Evolutionary conservation across 2,113 vertebrate species (phyloP).

Genomic region (Mustela lutreola): DNA sequence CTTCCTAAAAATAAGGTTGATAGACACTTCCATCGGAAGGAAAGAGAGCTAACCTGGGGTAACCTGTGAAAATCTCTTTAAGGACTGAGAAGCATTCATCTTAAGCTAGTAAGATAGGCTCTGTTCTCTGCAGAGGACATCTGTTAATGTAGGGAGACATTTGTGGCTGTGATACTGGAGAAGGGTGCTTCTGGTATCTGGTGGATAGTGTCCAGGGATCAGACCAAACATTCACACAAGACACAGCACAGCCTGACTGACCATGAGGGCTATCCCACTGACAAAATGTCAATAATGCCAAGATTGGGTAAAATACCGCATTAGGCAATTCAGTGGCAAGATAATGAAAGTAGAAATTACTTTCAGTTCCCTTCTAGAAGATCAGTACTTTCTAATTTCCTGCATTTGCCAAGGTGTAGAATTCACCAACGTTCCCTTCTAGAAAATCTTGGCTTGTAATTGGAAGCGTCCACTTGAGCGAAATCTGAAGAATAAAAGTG

Average conservation of each 20-base stretch:
- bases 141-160: background rate
- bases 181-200: background rate
- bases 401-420: background rate
- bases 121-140: too few species aligned
- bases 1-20: background rate
- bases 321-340: background rate
- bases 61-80: background rate
- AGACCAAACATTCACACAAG: accelerated
- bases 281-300: background rate
- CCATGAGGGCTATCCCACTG: accelerated
- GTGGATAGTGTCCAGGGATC: background rate
- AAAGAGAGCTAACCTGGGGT: background rate
- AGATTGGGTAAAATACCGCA: background rate
- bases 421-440: background rate
- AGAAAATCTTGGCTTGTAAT: background rate
- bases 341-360: background rate
- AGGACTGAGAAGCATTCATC: background rate
- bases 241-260: accelerated
- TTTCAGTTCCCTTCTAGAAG: background rate
- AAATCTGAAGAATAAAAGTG: background rate
- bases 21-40: too few species aligned
- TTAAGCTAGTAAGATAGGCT: background rate
- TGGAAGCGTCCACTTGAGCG: background rate
- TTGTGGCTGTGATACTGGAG: background rate
- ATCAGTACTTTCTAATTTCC: background rate